phyloP scores from a whole-genome alignment of 1,140 invertebrate genomes.

The Dendrolimus punctatus region DNA sequence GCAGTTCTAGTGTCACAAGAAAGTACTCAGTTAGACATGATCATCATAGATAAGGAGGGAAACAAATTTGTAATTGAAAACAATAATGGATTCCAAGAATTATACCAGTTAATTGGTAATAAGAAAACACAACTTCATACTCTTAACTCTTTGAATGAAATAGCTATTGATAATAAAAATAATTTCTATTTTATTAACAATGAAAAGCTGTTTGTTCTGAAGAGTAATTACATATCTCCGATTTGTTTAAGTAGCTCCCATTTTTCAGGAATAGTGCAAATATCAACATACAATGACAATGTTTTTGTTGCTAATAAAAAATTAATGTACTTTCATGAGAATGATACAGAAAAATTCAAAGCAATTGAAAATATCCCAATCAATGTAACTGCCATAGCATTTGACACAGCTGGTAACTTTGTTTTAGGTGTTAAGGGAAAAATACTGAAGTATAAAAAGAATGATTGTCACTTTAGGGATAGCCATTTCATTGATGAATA shows the following conservation, averaged over 20 bases:
- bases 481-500: constrained; percentile 1
- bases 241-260: constrained; percentile 35
- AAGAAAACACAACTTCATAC: constrained; percentile 40
- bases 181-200: constrained; percentile 52
- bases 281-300: constrained; percentile 39
- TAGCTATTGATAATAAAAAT: constrained; percentile 48
- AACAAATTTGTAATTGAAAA: constrained; percentile 52
- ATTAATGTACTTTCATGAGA: constrained; percentile 42
- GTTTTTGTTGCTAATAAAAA: constrained; percentile 45
- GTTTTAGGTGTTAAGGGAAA: constrained; percentile 40
- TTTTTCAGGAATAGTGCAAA: constrained; percentile 46
- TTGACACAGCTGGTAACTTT: constrained; percentile 42
- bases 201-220: constrained; percentile 41
- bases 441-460: constrained; percentile 43
- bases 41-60: constrained; percentile 49
- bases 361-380: constrained; percentile 32
- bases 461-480: constrained; percentile 33
- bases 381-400: constrained; percentile 45
- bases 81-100: constrained; percentile 39
- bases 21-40: constrained; percentile 37
- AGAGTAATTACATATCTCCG: constrained; percentile 25
- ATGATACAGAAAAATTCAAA: constrained; percentile 41
- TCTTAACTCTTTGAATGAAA: constrained; percentile 38
- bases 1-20: constrained; percentile 31
- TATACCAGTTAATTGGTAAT: constrained; percentile 35